These are phyloP conservation scores for Chrysaora quinquecirrha DNA, from an alignment of 30 jellyfish, hydroid and myxozoan species.

Conservation along the genomic window DNA sequence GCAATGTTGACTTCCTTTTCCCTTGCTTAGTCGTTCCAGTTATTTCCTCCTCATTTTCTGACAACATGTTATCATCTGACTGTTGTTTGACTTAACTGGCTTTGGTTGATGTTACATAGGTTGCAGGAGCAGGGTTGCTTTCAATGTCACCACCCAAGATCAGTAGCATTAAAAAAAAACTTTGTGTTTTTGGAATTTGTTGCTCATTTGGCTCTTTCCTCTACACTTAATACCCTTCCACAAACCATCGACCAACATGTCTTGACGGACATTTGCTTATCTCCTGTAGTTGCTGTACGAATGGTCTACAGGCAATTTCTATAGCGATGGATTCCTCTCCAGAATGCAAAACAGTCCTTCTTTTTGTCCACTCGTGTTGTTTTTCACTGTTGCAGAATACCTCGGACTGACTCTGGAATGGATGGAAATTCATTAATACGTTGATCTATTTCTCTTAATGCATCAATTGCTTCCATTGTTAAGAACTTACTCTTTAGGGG, in stretches of 20 bases:
- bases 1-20: no score
- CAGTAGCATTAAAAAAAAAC: no score
- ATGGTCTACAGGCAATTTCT: neutral
- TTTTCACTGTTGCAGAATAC: neutral
- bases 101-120: no score
- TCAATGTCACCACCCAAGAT: no score
- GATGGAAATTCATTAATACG: neutral
- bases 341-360: neutral
- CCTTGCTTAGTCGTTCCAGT: no score
- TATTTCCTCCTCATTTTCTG: no score
- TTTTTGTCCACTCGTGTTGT: neutral
- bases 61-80: no score
- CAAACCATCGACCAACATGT: slow-evolving; percentile 6
- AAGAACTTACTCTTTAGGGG: neutral
- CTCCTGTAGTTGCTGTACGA: neutral
- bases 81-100: no score
- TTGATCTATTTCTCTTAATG: neutral
- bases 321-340: neutral
- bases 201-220: neutral
- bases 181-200: no score
- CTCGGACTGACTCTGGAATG: neutral
- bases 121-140: no score
- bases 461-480: neutral
- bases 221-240: slow-evolving; percentile 1
- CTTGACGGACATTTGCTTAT: neutral